phyloP scores from a whole-genome alignment of 2,113 vertebrate species.

The Apeltes quadracus region DNA sequence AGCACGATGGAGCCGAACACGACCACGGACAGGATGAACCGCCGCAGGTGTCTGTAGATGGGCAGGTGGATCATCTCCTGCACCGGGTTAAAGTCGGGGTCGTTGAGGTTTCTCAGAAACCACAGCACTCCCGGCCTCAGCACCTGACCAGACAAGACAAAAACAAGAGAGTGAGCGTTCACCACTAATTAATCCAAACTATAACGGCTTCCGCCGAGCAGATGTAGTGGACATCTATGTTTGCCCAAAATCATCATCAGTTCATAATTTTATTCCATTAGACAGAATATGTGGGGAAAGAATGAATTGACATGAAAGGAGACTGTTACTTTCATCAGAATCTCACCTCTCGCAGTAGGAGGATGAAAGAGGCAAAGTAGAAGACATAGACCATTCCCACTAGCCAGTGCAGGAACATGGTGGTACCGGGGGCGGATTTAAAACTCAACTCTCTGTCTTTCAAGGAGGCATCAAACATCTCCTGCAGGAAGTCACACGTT shows the following conservation, averaged over 20 bases:
- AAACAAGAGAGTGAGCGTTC: neutral
- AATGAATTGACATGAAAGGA: neutral
- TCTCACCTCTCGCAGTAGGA: conserved; percentile 92
- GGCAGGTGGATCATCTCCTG: conserved; percentile 99
- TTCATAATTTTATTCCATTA: neutral
- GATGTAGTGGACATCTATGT: neutral
- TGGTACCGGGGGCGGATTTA: conserved; percentile 96
- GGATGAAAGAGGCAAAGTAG: conserved; percentile 99
- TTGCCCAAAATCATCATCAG: neutral
- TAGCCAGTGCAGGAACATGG: conserved; percentile 99
- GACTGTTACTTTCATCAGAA: neutral
- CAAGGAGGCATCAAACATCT: conserved; percentile 98
- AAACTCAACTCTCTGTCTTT: conserved; percentile 97
- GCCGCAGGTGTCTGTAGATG: conserved; percentile 96
- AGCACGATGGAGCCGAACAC: conserved; percentile 98
- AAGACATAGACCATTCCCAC: conserved; percentile 99
- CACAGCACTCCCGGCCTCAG: conserved; percentile 96
- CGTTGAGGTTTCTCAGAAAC: conserved; percentile 99
- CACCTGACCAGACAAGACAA: conserved; percentile 78
- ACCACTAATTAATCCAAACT: neutral
- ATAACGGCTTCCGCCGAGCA: neutral
- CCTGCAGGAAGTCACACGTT: conserved; percentile 75
- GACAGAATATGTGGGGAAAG: neutral
- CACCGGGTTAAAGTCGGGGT: conserved; percentile 98
- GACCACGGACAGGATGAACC: conserved; percentile 98